Base-by-base conservation (phyloP, 2,113 vertebrate genomes). In the Hippocampus mohnikei region DNA sequence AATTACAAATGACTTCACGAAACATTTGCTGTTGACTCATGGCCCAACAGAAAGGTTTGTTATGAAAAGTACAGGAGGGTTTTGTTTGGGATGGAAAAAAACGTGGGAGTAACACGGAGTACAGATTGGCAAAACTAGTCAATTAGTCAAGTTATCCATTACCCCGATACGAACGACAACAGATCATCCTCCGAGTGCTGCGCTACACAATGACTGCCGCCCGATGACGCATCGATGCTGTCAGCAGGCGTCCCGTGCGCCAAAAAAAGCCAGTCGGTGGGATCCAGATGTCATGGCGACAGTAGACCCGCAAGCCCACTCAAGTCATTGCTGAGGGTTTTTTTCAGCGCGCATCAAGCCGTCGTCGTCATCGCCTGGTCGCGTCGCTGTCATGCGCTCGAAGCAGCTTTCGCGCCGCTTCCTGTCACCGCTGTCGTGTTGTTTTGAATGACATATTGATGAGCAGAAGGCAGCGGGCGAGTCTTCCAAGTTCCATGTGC, bases 281-380 rank as follows among this genome's bases (percentile, higher is more conserved):
- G 53, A 52, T 76, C 81, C 82, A 81, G 82, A 78, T 86, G 86
- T 86, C 86, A 90, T 88, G 76, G 87, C 79, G 86, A 88, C 87
- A 77, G 78, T n/a, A 25, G 7, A 9, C 52, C 80, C 55, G 74
- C 58, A 13, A 80, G 69, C 73, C 76, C 70, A 72, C 73, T 27
- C 79, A 33, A 53, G 74, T n/a, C 44, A 59, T 69, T 71, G 3
- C 53, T 33, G 12, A 61, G 27, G 42, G 6, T 29, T 29, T 29
- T 69, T 76, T 69, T 77, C 80, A 75, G 41, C 67, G 71, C 20
- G 20, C 61, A 61, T 72, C 65, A 42, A 56, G 55, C 20, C 8
- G 25, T 56, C 42, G 29, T 29, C 29, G 29, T 60, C 16, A 16
- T 8, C 25, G 25, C 25, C 10, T 2, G 40, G 29, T 11, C 2